Percentiles rank a stretch among this genome's conserved stretches.
Evolutionary conservation across 1,140 invertebrate genomes (phyloP).

Genomic region (Ceratitis capitata): DNA sequence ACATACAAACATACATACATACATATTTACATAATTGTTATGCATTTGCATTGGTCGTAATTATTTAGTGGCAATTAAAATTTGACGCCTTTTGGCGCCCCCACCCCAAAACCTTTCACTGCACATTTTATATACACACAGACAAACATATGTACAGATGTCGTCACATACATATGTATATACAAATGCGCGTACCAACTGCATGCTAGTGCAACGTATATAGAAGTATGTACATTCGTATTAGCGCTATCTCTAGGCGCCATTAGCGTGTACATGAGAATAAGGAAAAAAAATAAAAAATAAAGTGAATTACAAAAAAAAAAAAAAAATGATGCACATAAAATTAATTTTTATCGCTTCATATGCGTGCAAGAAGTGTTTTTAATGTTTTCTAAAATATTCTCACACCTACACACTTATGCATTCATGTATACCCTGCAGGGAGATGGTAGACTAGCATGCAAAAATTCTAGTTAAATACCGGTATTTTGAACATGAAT

Average conservation of each 20-base stretch:
- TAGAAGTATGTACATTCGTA: neutral
- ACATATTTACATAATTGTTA: neutral
- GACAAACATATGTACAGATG: neutral
- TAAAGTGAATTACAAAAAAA: too few relatives aligned
- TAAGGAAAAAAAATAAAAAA: too few relatives aligned
- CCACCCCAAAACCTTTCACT: constrained; percentile 2
- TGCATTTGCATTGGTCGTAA: neutral
- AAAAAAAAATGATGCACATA: constrained; percentile 23
- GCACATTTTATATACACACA: neutral
- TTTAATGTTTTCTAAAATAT: neutral
- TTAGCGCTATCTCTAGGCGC: neutral
- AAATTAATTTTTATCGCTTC: constrained; percentile 33
- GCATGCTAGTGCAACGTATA: neutral
- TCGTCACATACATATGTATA: neutral
- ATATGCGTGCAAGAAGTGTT: neutral
- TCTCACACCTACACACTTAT: neutral
- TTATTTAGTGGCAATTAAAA: constrained; percentile 25
- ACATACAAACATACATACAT: neutral
- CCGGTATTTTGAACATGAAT: too few relatives aligned
- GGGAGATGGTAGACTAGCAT: too few relatives aligned
- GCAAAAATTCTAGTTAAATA: too few relatives aligned
- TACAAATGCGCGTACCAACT: neutral
- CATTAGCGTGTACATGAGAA: neutral
- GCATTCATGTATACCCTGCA: neutral
- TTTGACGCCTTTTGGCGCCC: constrained; percentile 24